phyloP scores from a whole-genome alignment of 2,113 vertebrate species.

The Nycticryphes semicollaris region DNA sequence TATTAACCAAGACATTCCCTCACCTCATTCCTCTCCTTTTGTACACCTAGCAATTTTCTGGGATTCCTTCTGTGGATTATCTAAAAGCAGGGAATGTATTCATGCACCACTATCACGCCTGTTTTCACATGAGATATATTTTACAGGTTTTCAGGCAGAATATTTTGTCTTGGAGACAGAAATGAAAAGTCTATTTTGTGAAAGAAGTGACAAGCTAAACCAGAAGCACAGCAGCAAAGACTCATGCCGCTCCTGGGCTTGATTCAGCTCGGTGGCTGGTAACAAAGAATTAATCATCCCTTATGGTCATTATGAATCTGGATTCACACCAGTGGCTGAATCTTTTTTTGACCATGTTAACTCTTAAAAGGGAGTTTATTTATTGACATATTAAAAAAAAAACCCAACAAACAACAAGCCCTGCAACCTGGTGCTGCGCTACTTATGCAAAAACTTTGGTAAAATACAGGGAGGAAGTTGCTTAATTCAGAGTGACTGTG shows the following conservation, averaged over 20 bases:
- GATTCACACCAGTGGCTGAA: not conserved
- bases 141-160: not conserved
- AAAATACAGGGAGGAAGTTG: not conserved
- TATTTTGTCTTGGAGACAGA: slow-evolving; percentile 34
- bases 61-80: not conserved
- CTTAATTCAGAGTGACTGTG: not conserved
- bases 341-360: not conserved
- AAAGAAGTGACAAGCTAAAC: not conserved
- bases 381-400: not conserved
- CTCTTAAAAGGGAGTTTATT: not conserved
- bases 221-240: not conserved
- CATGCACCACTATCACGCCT: not conserved
- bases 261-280: not conserved
- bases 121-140: not conserved
- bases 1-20: not conserved
- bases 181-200: not conserved
- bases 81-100: not conserved
- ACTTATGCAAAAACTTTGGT: not conserved
- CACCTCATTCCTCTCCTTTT: not conserved
- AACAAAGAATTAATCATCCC: not conserved
- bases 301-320: not conserved
- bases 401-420: too few relatives aligned
- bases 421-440: not conserved
- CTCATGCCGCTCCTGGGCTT: not conserved
- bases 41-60: not conserved